A percentile compares a stretch with the other conserved stretches of the same genome.
Evolutionary conservation across 2,113 vertebrate species (phyloP).

Genomic region (Catagonus wagneri): DNA sequence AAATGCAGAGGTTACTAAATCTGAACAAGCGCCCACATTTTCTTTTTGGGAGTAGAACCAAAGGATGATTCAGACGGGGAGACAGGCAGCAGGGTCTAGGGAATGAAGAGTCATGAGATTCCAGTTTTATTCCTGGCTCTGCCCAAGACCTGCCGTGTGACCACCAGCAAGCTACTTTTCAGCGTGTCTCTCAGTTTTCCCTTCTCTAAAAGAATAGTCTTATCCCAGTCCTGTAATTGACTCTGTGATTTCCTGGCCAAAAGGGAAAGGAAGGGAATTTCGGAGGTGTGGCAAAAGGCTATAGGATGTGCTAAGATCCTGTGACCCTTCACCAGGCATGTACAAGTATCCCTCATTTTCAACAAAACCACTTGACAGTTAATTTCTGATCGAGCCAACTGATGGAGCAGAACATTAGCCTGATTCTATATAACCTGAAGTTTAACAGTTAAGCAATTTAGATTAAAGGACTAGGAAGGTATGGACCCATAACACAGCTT

Average conservation of each 20-base stretch:
- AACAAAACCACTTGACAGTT: not conserved
- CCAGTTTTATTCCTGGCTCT: slow-evolving; percentile 73
- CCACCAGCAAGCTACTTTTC: slow-evolving; percentile 50
- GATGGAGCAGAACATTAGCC: not conserved
- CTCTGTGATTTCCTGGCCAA: not conserved
- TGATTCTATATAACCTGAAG: slow-evolving; percentile 26
- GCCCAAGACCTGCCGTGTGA: slow-evolving; percentile 66
- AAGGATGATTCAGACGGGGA: slow-evolving; percentile 72
- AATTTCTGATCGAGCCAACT: not conserved
- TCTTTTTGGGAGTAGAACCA: slow-evolving; percentile 70
- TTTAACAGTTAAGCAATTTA: slow-evolving; percentile 12
- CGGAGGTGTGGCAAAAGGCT: not conserved
- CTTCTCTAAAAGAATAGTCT: slow-evolving; percentile 24
- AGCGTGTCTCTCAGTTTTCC: not conserved
- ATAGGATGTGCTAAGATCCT: not conserved
- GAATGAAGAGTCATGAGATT: slow-evolving; percentile 71
- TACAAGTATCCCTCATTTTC: slow-evolving; percentile 36
- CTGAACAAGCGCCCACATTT: slow-evolving; percentile 68
- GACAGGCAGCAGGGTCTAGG: slow-evolving; percentile 47
- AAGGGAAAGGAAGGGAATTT: not conserved
- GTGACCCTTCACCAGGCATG: not conserved
- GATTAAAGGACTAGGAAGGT: not conserved
- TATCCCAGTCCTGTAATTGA: not conserved
- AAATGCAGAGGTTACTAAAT: slow-evolving; percentile 66
- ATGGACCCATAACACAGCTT: not conserved